These are phyloP conservation scores for Pseudomugil gertrudae DNA, from an alignment of 2,797 vertebrate genomes.

Conservation along the genomic window DNA sequence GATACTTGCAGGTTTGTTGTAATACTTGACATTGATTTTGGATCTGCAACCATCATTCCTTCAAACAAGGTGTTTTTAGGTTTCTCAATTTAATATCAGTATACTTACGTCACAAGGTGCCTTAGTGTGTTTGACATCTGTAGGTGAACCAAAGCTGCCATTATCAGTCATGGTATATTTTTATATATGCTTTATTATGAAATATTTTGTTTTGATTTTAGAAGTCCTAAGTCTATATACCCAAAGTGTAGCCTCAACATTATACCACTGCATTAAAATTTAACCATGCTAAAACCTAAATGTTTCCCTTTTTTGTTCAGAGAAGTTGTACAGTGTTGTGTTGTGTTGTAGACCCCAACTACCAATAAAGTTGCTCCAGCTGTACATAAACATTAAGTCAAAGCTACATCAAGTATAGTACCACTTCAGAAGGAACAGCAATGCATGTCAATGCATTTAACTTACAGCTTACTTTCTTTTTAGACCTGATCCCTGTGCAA, in stretches of 20 bases:
- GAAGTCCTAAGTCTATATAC: conserved; percentile 43
- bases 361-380: not conserved
- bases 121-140: conserved; percentile 70
- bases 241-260: conserved; percentile 46
- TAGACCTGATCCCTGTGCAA: not conserved
- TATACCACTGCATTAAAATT: conserved; percentile 65
- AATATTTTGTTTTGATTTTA: conserved; percentile 56
- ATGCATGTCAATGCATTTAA: not conserved
- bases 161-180: conserved; percentile 31
- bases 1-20: conserved; percentile 33
- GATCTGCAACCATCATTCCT: conserved; percentile 28
- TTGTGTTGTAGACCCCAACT: not conserved
- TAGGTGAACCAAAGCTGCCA: conserved; percentile 57
- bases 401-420: not conserved
- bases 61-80: conserved; percentile 43
- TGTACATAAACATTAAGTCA: not conserved
- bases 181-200: conserved; percentile 12
- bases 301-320: conserved; percentile 26
- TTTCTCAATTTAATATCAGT: conserved; percentile 63
- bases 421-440: not conserved
- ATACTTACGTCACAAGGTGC: conserved; percentile 75
- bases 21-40: conserved; percentile 30
- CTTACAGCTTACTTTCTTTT: not conserved
- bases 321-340: not conserved
- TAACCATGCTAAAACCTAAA: conserved; percentile 14